phyloP scores from a whole-genome alignment of 1,140 invertebrate genomes.

The Drosophila auraria region DNA sequence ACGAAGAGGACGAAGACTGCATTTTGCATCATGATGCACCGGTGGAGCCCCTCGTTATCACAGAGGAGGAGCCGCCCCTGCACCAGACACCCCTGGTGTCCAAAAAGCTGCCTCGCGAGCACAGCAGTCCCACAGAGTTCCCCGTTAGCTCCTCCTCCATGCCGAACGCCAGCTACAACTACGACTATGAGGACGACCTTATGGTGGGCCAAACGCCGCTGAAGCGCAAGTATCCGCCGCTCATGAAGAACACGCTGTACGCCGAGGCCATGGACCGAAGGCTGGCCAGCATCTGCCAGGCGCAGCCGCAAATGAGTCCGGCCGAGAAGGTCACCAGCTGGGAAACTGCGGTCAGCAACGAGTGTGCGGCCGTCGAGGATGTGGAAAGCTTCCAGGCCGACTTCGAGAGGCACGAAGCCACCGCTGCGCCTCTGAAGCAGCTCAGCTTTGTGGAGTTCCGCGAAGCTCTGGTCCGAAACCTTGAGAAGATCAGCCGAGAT shows the following conservation, averaged over 20 bases:
- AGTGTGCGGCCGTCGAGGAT: slow-evolving; percentile 72
- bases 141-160: slow-evolving; percentile 68
- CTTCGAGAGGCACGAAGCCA: slow-evolving; percentile 57
- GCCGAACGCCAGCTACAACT: slow-evolving; percentile 64
- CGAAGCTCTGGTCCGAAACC: slow-evolving; percentile 41
- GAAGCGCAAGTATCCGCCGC: slow-evolving; percentile 57
- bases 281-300: slow-evolving; percentile 62
- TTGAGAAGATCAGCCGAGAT: slow-evolving; percentile 11
- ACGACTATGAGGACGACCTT: slow-evolving; percentile 65
- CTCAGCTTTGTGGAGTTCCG: slow-evolving; percentile 60
- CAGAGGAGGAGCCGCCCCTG: slow-evolving; percentile 8
- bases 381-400: slow-evolving; percentile 69
- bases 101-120: slow-evolving; percentile 33
- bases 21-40: slow-evolving; percentile 17
- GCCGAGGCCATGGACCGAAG: slow-evolving; percentile 71
- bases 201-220: slow-evolving; percentile 31
- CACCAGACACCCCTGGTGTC: slow-evolving; percentile 2
- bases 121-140: slow-evolving; percentile 74
- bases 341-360: slow-evolving; percentile 47
- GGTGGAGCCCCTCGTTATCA: slow-evolving; percentile 25
- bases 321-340: slow-evolving; percentile 70
- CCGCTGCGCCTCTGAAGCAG: neutral
- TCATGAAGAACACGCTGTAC: slow-evolving; percentile 74
- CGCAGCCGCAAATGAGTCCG: slow-evolving; percentile 73
- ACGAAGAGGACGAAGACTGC: slow-evolving; percentile 36